Percentiles rank a stretch among this genome's conserved stretches.
phyloP scores from a whole-genome alignment of 1,140 invertebrate species.

The Brachionus rubens region DNA sequence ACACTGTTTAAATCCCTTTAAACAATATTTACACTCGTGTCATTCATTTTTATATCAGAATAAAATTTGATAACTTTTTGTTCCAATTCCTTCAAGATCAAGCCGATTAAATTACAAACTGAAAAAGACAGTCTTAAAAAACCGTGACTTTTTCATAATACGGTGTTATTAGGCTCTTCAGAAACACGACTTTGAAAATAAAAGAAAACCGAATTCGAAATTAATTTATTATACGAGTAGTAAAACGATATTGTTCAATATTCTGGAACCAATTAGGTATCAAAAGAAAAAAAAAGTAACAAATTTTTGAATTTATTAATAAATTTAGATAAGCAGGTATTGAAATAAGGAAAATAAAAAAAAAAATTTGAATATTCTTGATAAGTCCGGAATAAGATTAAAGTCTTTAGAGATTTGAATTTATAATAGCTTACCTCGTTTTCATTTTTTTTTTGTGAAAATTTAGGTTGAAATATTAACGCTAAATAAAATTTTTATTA shows the following conservation, averaged over 20 bases:
- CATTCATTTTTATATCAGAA: not conserved
- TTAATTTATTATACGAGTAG: slow-evolving; percentile 4
- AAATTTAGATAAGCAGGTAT: slow-evolving; percentile 44
- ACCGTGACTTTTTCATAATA: slow-evolving; percentile 19
- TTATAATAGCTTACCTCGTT: no score
- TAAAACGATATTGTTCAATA: slow-evolving; percentile 35
- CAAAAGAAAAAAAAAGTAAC: not conserved
- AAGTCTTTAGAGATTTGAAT: no score
- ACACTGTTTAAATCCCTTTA: not conserved
- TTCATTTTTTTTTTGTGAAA: no score
- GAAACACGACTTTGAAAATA: not conserved
- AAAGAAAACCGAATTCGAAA: not conserved
- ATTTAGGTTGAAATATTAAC: not conserved
- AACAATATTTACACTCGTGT: slow-evolving; percentile 11
- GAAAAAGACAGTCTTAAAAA: not conserved
- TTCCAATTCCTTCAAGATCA: not conserved
- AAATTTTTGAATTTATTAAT: slow-evolving; percentile 30
- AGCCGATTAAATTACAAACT: not conserved
- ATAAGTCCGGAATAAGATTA: not conserved
- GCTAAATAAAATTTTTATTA: slow-evolving; percentile 30
- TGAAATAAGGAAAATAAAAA: not conserved
- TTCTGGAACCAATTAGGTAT: slow-evolving; percentile 18
- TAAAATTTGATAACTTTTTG: not conserved
- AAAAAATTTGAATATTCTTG: not conserved
- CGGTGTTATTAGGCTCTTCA: not conserved